Evolutionary conservation across 2,888 invertebrate species (phyloP).

Genomic region (Coelopa pilipes): DNA sequence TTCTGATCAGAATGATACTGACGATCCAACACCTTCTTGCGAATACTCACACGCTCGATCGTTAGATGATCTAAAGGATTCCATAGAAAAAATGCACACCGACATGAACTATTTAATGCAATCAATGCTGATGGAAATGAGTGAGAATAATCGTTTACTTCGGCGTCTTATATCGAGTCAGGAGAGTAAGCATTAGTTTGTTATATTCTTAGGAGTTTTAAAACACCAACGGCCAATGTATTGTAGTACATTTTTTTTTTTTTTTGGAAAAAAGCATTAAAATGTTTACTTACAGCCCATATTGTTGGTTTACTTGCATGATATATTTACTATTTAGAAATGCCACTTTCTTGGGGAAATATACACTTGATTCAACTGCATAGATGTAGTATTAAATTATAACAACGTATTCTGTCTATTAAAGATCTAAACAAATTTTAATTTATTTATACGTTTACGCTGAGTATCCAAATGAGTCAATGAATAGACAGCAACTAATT

Average conservation of each 20-base stretch:
- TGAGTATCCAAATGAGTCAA: background rate
- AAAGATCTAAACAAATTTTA: constrained; percentile 5
- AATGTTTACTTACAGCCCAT: no score
- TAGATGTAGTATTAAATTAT: no score
- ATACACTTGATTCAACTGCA: no score
- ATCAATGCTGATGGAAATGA: constrained; percentile 35
- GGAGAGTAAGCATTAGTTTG: constrained; percentile 14
- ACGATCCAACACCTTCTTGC: background rate
- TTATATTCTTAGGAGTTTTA: no score
- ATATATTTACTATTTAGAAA: no score
- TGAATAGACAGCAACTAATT: background rate
- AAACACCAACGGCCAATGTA: background rate
- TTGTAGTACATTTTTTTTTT: background rate
- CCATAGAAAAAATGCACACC: constrained; percentile 30
- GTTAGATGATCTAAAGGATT: constrained; percentile 19
- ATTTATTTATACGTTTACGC: constrained; percentile 9
- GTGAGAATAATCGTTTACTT: constrained; percentile 33
- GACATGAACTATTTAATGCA: constrained; percentile 32
- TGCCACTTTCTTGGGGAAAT: no score
- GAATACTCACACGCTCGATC: background rate
- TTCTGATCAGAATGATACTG: background rate
- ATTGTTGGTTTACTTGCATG: no score
- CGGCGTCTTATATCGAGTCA: constrained; percentile 18
- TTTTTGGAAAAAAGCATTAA: no score
- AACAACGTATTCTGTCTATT: background rate